Evolutionary conservation across 2,888 invertebrate species (phyloP).

Genomic region (Anthoptus insignis): DNA sequence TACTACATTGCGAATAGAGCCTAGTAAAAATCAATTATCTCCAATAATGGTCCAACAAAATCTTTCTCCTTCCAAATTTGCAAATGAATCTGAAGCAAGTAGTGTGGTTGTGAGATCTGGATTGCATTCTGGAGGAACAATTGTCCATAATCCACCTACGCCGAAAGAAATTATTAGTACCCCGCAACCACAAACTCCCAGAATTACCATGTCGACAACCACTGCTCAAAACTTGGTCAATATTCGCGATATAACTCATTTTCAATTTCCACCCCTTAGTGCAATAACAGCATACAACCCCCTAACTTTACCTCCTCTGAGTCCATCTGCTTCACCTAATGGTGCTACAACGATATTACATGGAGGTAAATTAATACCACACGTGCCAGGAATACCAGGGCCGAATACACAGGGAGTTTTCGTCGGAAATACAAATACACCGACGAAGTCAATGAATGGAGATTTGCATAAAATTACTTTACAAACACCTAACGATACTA

Average conservation of each 20-base stretch:
- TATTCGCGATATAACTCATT: slow-evolving; percentile 82
- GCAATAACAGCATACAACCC: slow-evolving; percentile 91
- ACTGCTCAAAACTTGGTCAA: slow-evolving; percentile 75
- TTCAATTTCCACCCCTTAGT: slow-evolving; percentile 90
- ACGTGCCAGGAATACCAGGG: slow-evolving; percentile 96
- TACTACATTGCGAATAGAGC: slow-evolving; percentile 90
- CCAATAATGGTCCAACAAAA: slow-evolving; percentile 85
- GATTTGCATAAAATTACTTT: slow-evolving; percentile 58
- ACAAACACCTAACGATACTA: slow-evolving; percentile 59
- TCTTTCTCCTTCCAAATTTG: slow-evolving; percentile 77
- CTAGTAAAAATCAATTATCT: slow-evolving; percentile 86
- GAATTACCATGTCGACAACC: slow-evolving; percentile 85
- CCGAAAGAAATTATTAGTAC: slow-evolving; percentile 77
- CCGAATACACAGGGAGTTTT: slow-evolving; percentile 88
- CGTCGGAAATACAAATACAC: slow-evolving; percentile 59
- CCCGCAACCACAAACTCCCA: slow-evolving; percentile 83
- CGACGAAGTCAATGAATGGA: slow-evolving; percentile 59
- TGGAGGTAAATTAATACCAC: slow-evolving; percentile 92
- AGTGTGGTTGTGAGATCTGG: slow-evolving; percentile 93
- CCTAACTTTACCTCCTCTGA: slow-evolving; percentile 87
- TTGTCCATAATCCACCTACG: slow-evolving; percentile 88
- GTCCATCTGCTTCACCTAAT: slow-evolving; percentile 80
- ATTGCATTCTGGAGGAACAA: slow-evolving; percentile 94
- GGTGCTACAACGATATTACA: slow-evolving; percentile 89
- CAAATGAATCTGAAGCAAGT: slow-evolving; percentile 84